phyloP scores from a whole-genome alignment of 2,888 invertebrate species.

The Helobdella robusta region DNA sequence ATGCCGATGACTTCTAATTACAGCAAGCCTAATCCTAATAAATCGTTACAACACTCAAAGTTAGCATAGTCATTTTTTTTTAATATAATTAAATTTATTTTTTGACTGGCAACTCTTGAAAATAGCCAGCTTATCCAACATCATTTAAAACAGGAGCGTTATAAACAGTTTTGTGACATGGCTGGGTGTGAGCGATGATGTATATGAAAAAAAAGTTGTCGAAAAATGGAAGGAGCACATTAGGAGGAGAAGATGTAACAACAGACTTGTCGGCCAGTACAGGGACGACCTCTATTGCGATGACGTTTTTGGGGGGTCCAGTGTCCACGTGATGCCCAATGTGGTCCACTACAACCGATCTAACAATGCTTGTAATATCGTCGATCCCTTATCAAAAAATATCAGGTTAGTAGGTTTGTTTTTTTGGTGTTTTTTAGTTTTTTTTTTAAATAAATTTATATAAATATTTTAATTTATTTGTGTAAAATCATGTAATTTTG shows the following conservation, averaged over 20 bases:
- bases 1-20: too few relatives aligned
- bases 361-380: too few relatives aligned
- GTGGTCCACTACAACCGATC: too few relatives aligned
- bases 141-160: too few relatives aligned
- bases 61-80: too few relatives aligned
- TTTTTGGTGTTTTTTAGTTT: too few relatives aligned
- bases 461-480: too few relatives aligned
- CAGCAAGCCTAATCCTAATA: too few relatives aligned
- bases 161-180: constrained; percentile 12
- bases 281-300: neutral
- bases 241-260: constrained; percentile 13
- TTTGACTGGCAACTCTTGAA: neutral
- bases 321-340: too few relatives aligned
- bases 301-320: neutral
- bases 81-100: neutral
- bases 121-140: neutral
- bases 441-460: too few relatives aligned
- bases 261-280: constrained; percentile 19
- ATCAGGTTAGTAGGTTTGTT: too few relatives aligned
- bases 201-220: neutral
- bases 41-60: neutral
- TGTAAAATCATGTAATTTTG: too few relatives aligned
- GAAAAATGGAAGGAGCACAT: constrained; percentile 17
- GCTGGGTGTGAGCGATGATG: constrained; percentile 6
- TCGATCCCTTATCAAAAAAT: constrained; percentile 3